Conservation (phyloP, 2,797 vertebrate species). For the Pelochelys cantorii region DNA sequence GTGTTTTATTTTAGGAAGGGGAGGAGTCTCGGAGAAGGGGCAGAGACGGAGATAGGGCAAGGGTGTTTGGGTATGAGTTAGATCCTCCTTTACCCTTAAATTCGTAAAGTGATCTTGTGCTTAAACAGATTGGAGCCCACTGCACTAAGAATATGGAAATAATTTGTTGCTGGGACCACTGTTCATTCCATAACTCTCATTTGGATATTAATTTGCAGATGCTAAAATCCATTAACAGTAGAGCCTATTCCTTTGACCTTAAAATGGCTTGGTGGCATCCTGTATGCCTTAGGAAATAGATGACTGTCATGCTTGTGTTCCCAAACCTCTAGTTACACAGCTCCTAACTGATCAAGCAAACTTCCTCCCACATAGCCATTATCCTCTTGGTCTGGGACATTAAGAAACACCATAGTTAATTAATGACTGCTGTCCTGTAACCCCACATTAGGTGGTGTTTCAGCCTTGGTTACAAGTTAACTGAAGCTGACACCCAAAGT, state of each 20-base stretch:
- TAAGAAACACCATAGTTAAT: neutral
- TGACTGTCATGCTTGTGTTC: neutral
- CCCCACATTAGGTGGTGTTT: neutral
- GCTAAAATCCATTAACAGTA: neutral
- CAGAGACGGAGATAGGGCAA: too few species aligned
- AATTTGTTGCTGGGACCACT: neutral
- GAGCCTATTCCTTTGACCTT: neutral
- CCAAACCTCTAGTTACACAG: neutral
- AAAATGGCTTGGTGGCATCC: neutral
- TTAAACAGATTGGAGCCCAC: too few species aligned
- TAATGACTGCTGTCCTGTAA: neutral
- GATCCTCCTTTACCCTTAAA: too few species aligned
- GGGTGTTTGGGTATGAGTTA: too few species aligned
- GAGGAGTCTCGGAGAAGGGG: too few species aligned
- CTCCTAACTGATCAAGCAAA: neutral
- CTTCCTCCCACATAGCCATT: neutral
- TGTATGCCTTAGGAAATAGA: neutral
- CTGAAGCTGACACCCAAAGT: neutral
- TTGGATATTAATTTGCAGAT: neutral
- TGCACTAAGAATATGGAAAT: neutral
- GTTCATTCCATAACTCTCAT: neutral
- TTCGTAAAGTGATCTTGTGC: too few species aligned
- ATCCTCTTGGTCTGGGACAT: neutral
- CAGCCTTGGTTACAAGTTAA: neutral
- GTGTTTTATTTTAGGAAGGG: too few species aligned